These are phyloP conservation scores for Rhinoderma darwinii DNA, from an alignment of 2,113 vertebrate species.

Conservation along the genomic window DNA sequence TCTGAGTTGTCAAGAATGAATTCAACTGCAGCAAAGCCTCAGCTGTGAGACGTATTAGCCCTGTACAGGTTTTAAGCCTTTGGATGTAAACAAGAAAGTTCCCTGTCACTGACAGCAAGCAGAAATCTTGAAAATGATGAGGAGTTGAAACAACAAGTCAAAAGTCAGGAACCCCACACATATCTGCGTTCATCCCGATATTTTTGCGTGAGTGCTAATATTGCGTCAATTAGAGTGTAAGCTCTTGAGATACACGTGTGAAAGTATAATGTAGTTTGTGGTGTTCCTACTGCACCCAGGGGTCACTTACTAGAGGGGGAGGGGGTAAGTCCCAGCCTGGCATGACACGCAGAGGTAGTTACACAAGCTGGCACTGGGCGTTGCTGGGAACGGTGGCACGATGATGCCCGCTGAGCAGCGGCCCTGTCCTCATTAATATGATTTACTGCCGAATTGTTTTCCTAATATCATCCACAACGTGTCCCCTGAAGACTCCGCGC, in stretches of 20 bases:
- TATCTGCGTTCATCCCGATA: too few species aligned
- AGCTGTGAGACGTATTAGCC: not conserved
- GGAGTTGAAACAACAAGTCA: too few species aligned
- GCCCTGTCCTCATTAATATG: constrained; percentile 7
- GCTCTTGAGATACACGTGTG: not conserved
- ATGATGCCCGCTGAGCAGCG: not conserved
- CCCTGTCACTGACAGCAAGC: too few species aligned
- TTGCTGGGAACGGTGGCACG: not conserved
- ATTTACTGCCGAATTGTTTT: not conserved
- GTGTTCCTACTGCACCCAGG: not conserved
- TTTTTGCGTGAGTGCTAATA: too few species aligned
- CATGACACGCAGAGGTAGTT: not conserved
- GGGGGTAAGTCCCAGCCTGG: not conserved
- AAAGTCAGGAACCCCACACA: too few species aligned
- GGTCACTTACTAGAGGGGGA: not conserved
- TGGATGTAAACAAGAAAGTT: not conserved
- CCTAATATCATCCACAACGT: not conserved
- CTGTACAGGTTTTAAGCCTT: too few species aligned
- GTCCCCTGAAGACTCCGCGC: not conserved
- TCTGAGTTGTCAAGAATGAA: too few species aligned
- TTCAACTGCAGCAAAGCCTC: too few species aligned
- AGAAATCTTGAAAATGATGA: too few species aligned
- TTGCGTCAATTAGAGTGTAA: not conserved
- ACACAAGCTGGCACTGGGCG: constrained; percentile 14
- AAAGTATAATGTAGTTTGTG: not conserved